phyloP scores from a whole-genome alignment of 2,888 invertebrate species.

The Silvanus unidentatus region DNA sequence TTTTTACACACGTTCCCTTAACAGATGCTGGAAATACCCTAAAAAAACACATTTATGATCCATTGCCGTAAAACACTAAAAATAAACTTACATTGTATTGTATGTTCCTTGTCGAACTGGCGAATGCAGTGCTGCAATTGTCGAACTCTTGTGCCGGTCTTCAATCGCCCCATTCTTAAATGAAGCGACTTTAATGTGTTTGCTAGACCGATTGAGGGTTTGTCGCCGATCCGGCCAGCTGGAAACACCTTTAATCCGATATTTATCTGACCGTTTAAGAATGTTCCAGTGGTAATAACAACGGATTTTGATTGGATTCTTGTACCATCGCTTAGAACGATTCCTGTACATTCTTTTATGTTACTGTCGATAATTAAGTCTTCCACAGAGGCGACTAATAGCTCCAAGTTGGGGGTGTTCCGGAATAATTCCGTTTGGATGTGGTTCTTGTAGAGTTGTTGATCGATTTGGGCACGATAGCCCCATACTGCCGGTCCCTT shows the following conservation, averaged over 20 bases:
- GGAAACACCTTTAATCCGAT: constrained; percentile 68
- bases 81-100: no score
- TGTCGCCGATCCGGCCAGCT: constrained; percentile 78
- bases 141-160: constrained; percentile 85
- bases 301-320: constrained; percentile 58
- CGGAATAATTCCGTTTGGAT: constrained; percentile 65
- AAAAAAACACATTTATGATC: no score
- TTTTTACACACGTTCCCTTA: no score
- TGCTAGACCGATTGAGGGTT: constrained; percentile 67
- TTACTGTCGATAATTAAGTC: constrained; percentile 60
- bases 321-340: constrained; percentile 52
- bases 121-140: constrained; percentile 53
- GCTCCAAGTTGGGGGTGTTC: constrained; percentile 58
- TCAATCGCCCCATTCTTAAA: constrained; percentile 71
- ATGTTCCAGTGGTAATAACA: constrained; percentile 83
- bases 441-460: constrained; percentile 68
- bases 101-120: constrained; percentile 60
- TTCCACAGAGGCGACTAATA: constrained; percentile 70
- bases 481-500: constrained; percentile 91
- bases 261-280: constrained; percentile 78
- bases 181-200: constrained; percentile 64
- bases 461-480: constrained; percentile 80
- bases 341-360: constrained; percentile 45
- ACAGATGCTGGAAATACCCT: no score
- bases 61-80: no score